Evolutionary conservation across 2,113 vertebrate genomes (phyloP), one percentile per base, ranked within the genome.

Genomic region (Gila orcuttii): DNA sequence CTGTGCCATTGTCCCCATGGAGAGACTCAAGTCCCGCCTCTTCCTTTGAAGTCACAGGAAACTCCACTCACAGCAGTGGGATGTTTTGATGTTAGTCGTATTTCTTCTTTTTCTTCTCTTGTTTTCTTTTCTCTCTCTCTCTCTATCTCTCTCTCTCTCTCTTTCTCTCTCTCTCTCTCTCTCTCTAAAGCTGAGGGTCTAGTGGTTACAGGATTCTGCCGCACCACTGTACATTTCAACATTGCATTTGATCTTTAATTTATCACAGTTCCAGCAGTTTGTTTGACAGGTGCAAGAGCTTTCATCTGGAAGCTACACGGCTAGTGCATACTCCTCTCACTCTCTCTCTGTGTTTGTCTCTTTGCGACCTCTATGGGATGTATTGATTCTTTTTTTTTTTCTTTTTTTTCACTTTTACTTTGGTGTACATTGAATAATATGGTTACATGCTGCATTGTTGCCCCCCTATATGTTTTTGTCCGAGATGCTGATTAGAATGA

Each of bases 171-270:
- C 84, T 89, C 31, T 95, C 55, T 0, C 59, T 0, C 84, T 68
- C 86, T 89, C 84, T 89, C 25, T 95, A 93, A 95, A 95, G 93
- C 93, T 55, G 89, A 89, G 92, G 93, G 91, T 93, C 79, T 86
- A 92, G 94, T 94, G 95, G 95, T 95, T 95, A 95, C 95, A 94
- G 94, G 95, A 95, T 92, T 92, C 92, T 83, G 94, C 92, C 90
- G 92, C 93, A 94, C 94, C 96, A 96, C 95, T 95, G 94, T 96
- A 95, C 95, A 91, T 94, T 94, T 92, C 93, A 93, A 93, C 93
- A 91, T 94, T 93, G 92, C 93, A 96, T 97, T 97, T 98, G 97
- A 97, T 97, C 97, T 97, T 98, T 98, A 97, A 97, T 98, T 98
- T 96, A 97, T 97, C 96, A 96, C 96, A 96, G 95, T 95, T 97